A percentile compares a stretch with the other conserved stretches of the same genome.
These are phyloP conservation scores for Alcis repandata DNA, from an alignment of 2,888 invertebrate genomes.

Conservation along the genomic window DNA sequence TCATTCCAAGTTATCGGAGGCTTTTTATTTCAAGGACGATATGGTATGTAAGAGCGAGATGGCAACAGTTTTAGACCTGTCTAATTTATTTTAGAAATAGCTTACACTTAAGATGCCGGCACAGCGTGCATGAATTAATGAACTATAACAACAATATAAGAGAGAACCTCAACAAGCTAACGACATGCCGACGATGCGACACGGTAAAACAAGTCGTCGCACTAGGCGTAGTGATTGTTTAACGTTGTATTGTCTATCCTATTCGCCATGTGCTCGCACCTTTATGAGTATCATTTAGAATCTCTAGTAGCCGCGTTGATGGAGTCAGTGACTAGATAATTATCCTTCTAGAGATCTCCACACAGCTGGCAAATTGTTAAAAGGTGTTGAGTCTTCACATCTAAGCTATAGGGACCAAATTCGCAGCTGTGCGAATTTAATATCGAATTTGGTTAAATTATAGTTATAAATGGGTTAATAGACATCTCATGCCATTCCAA, in stretches of 20 bases:
- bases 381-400: not conserved
- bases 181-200: no score
- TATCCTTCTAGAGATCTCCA: conserved; percentile 3
- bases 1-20: no score
- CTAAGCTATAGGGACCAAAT: not conserved
- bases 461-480: conserved; percentile 5
- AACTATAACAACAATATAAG: no score
- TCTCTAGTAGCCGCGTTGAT: not conserved
- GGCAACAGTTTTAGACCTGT: no score
- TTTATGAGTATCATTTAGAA: not conserved
- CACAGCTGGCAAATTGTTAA: not conserved
- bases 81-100: no score
- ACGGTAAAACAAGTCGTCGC: no score
- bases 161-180: no score
- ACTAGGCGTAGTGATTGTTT: not conserved
- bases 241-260: not conserved
- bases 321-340: conserved; percentile 12
- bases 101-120: no score
- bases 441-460: no score
- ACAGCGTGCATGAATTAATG: no score
- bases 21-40: no score
- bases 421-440: conserved; percentile 1
- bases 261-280: not conserved
- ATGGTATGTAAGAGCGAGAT: no score
- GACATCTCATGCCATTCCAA: conserved; percentile 18